Percentiles rank a stretch among this genome's conserved stretches.
Evolutionary conservation across 2,888 invertebrate genomes (phyloP).

Genomic region (Drosophila peninsularis): DNA sequence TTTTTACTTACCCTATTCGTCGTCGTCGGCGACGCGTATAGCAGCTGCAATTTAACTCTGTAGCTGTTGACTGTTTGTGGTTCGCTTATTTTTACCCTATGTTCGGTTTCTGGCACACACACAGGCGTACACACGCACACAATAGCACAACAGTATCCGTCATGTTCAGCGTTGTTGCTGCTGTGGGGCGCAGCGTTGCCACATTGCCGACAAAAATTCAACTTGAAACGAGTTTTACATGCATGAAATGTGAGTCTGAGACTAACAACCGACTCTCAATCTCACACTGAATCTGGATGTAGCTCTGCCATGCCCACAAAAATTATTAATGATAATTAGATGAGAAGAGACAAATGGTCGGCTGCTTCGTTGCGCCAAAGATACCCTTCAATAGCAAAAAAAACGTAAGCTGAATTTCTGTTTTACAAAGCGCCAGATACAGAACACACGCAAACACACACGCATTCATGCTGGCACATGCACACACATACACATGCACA

Average conservation of each 20-base stretch:
- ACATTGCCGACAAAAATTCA: conserved; percentile 46
- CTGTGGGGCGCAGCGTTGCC: conserved; percentile 46
- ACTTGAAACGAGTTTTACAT: conserved; percentile 59
- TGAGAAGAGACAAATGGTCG: conserved; percentile 45
- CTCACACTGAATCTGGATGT: conserved; percentile 23
- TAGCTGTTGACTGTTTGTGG: conserved; percentile 66
- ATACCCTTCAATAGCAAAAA: conserved; percentile 50
- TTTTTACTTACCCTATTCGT: conserved; percentile 65
- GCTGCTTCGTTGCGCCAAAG: conserved; percentile 34
- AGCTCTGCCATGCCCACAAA: conserved; percentile 38
- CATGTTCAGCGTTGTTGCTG: conserved; percentile 50
- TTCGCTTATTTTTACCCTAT: conserved; percentile 74
- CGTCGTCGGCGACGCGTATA: conserved; percentile 66
- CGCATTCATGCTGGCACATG: background rate
- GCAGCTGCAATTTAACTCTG: conserved; percentile 73
- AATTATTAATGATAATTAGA: conserved; percentile 50
- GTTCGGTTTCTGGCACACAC: conserved; percentile 45
- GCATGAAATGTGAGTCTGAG: conserved; percentile 44
- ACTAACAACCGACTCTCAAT: conserved; percentile 17
- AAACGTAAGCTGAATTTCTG: conserved; percentile 20
- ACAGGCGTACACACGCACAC: conserved; percentile 25
- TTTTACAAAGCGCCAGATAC: conserved; percentile 33
- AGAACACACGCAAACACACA: conserved; percentile 16
- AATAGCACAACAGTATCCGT: conserved; percentile 50
- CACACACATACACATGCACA: conserved; percentile 13